Evolutionary conservation across 2,888 invertebrate genomes (phyloP).

Genomic region (Lithosia quadra): DNA sequence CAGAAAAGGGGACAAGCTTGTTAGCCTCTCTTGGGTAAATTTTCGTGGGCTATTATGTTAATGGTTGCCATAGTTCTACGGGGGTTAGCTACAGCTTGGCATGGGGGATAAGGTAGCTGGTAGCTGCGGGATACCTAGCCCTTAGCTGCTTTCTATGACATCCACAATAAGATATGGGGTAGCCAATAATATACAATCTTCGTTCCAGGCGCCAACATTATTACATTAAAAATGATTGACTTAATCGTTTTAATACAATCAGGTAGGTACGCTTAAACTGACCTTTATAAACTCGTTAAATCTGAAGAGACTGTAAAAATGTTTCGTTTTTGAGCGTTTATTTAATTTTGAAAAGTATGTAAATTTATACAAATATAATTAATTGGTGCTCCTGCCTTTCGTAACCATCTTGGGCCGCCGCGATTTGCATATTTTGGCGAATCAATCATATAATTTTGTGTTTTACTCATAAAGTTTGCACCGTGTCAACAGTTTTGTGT

Average conservation of each 20-base stretch:
- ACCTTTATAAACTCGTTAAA: neutral
- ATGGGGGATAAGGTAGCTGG: too few species aligned
- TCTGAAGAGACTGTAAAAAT: neutral
- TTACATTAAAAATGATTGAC: neutral
- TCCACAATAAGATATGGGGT: too few species aligned
- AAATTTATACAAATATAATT: constrained; percentile 7
- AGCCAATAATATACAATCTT: too few species aligned
- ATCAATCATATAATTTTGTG: neutral
- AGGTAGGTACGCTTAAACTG: too few species aligned
- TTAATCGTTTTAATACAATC: neutral
- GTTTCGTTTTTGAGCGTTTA: neutral
- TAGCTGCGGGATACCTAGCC: too few species aligned
- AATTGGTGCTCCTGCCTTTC: constrained; percentile 4
- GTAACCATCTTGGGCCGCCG: neutral
- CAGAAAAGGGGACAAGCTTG: too few species aligned
- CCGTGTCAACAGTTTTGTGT: neutral
- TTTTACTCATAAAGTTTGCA: neutral
- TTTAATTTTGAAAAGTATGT: neutral
- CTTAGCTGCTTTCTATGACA: too few species aligned
- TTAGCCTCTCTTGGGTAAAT: too few species aligned
- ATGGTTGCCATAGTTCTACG: too few species aligned
- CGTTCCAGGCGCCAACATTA: too few species aligned
- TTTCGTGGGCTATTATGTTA: too few species aligned
- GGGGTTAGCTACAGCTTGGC: too few species aligned
- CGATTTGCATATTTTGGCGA: neutral